Conservation (phyloP, 2,113 vertebrate species). For the Eurystomus gularis region DNA sequence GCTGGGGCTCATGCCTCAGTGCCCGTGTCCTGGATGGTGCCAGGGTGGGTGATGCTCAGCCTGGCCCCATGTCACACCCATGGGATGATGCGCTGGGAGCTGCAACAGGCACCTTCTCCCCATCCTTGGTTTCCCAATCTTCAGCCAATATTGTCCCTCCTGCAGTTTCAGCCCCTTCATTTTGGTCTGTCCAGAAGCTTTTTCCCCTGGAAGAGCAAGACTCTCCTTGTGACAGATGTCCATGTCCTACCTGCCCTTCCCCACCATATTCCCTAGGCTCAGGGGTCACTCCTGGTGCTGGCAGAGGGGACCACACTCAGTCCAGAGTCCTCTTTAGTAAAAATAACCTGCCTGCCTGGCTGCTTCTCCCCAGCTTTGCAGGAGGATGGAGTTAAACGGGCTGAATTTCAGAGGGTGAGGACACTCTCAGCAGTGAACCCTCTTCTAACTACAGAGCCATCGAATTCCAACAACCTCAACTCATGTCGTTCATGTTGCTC, state of each 20-base stretch:
- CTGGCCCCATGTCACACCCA: fast-evolving
- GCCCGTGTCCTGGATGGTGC: fast-evolving
- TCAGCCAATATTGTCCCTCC: neutral
- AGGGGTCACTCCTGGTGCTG: fast-evolving
- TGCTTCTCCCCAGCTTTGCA: neutral
- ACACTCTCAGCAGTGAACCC: fast-evolving
- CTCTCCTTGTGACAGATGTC: neutral
- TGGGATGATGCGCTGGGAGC: neutral
- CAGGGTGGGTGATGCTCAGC: fast-evolving
- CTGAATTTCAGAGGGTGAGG: neutral
- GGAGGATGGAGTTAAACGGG: neutral
- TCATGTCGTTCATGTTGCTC: neutral
- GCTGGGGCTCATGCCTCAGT: neutral
- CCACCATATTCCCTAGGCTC: neutral
- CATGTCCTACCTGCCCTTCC: neutral
- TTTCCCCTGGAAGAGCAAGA: neutral
- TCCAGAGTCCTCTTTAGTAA: neutral
- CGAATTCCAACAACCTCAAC: fast-evolving
- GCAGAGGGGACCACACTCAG: neutral
- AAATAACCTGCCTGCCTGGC: neutral
- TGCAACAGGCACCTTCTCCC: neutral
- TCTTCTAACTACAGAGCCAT: neutral
- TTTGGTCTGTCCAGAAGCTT: neutral
- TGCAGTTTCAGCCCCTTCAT: neutral
- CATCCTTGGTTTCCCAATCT: neutral